phyloP scores from a whole-genome alignment of 2,888 invertebrate genomes.

The Nemapogon koenigi region DNA sequence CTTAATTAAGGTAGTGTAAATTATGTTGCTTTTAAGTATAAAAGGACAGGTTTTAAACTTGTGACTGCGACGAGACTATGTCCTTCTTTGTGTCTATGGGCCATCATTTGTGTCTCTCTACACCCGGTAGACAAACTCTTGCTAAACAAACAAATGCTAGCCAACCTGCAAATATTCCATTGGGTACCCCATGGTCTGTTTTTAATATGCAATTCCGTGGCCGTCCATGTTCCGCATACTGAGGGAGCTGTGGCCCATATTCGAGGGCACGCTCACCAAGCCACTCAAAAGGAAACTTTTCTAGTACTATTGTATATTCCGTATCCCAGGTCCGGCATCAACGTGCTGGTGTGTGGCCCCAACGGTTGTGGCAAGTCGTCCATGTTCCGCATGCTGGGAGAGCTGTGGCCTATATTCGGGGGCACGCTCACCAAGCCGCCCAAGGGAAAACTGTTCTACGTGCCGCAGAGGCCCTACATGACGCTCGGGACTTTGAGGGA shows the following conservation, averaged over 20 bases:
- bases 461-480: constrained; percentile 98
- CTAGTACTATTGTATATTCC: constrained; percentile 61
- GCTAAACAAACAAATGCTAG: too few species aligned
- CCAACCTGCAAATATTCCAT: too few species aligned
- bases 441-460: constrained; percentile 93
- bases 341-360: constrained; percentile 97
- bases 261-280: constrained; percentile 92
- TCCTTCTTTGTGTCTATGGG: too few species aligned
- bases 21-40: too few species aligned
- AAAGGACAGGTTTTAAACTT: too few species aligned
- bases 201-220: too few species aligned
- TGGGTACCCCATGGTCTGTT: too few species aligned
- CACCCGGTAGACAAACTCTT: too few species aligned
- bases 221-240: constrained; percentile 95
- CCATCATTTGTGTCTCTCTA: too few species aligned
- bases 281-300: constrained; percentile 94
- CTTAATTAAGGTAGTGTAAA: too few species aligned
- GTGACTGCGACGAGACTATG: too few species aligned
- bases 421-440: constrained; percentile 95
- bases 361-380: constrained; percentile 99
- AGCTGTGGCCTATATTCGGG: constrained; percentile 97
- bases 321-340: constrained; percentile 79
- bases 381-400: constrained; percentile 94
- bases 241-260: constrained; percentile 97
- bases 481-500: constrained; percentile 93